Evolutionary conservation across 1,140 invertebrate species (phyloP), one percentile per base, ranked within the genome.

Genomic region (Linepithema humile): DNA sequence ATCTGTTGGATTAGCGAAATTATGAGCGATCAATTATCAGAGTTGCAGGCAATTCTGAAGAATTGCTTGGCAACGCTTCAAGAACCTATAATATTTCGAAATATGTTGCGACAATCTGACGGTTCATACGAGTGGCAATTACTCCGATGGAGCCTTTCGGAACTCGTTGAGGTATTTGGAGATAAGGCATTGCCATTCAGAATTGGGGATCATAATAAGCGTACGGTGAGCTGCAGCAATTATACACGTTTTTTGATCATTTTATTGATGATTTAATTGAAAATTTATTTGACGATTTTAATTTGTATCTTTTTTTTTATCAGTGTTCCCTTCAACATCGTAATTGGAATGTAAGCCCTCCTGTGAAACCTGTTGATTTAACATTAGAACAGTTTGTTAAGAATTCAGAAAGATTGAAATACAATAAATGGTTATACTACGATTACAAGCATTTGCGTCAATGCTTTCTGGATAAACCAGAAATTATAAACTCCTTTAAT

Each of bases 361-460:
- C 91, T 29, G 92, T 89, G 29, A 94, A 95, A 84, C 90, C 92
- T 57, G 64, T 97, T 29, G 90, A 95, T 57, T 91, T 91, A 83
- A 83, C 89, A 70, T 73, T 94, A 65, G 83, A 88, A 55, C n/a
- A n/a, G n/a, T n/a, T n/a, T n/a, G n/a, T n/a, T n/a, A n/a, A n/a
- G n/a, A n/a, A n/a, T n/a, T n/a, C n/a, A n/a, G n/a, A 88, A 89
- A 29, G 87, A 91, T 20, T 15, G 45, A 82, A 94, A 57, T 92
- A 91, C 57, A 83, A 90, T 7, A 86, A 95, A 70, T 98, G 97
- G 96, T 95, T 96, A 92, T 98, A 98, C 92, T 97, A 97, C 94
- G 97, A 98, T 93, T 98, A 98, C 91, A 98, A 98, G 94, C 96
- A 98, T 93, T 95, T 98, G 93, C 94, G 95, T 72, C 95, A 97